Evolutionary conservation across 2,113 vertebrate genomes (phyloP).

Genomic region (Laterallus jamaicensis): DNA sequence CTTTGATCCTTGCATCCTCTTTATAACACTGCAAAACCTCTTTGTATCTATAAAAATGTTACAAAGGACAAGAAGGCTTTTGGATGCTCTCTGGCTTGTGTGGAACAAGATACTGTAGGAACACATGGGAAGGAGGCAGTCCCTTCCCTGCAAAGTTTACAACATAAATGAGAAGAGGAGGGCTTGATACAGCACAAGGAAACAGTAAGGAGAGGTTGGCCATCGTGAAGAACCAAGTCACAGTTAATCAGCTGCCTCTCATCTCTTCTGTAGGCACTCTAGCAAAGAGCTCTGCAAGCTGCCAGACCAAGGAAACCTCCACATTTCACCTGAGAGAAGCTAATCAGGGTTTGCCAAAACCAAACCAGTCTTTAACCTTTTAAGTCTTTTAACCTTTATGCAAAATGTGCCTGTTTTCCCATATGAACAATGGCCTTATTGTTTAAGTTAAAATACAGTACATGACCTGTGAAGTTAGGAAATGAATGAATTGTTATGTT

Average conservation of each 20-base stretch:
- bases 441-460: slow-evolving; percentile 71
- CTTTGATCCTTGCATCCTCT: background rate
- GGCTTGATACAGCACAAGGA: background rate
- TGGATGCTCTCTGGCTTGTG: background rate
- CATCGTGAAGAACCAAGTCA: background rate
- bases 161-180: background rate
- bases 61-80: background rate
- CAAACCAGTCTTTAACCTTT: slow-evolving; percentile 61
- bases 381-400: slow-evolving; percentile 67
- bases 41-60: background rate
- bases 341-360: slow-evolving; percentile 13
- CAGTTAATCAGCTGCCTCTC: background rate
- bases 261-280: background rate
- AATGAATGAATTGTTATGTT: slow-evolving; percentile 78
- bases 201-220: accelerated
- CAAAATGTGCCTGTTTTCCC: slow-evolving; percentile 70
- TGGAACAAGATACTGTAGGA: background rate
- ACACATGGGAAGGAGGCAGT: background rate
- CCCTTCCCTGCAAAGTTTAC: background rate
- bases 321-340: slow-evolving; percentile 39
- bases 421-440: slow-evolving; percentile 77
- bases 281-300: background rate
- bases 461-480: slow-evolving; percentile 74
- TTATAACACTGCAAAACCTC: background rate
- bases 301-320: background rate